These are phyloP conservation scores for Arenaria interpres DNA, from an alignment of 2,113 vertebrate species.

Conservation along the genomic window DNA sequence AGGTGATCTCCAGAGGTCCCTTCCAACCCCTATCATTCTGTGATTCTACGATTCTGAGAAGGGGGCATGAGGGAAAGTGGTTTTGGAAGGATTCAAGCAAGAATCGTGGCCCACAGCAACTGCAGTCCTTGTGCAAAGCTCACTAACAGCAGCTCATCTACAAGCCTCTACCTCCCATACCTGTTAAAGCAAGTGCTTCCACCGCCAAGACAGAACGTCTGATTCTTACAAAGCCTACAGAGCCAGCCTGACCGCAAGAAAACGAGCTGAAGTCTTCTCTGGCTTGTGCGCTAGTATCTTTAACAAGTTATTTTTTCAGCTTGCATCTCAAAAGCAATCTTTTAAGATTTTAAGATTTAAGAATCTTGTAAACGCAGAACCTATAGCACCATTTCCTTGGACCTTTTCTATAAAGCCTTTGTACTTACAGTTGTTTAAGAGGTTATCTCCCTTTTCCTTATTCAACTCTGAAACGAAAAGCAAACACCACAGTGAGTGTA, in stretches of 20 bases:
- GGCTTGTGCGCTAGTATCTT: not conserved
- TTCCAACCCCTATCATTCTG: not conserved
- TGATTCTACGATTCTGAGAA: not conserved
- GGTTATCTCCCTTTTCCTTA: constrained; percentile 64
- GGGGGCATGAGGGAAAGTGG: not conserved
- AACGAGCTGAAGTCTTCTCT: not conserved
- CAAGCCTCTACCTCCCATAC: not conserved
- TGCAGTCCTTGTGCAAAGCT: not conserved
- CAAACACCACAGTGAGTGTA: not conserved
- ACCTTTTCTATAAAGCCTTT: not conserved
- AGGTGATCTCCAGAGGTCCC: not conserved
- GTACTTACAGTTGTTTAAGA: constrained; percentile 77
- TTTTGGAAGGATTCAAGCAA: not conserved
- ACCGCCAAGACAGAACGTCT: not conserved
- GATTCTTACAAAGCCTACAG: not conserved
- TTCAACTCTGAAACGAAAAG: constrained; percentile 68
- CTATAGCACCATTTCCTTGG: not conserved
- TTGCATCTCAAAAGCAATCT: not conserved
- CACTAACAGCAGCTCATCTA: not conserved
- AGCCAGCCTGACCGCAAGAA: not conserved
- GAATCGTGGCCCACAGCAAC: not conserved
- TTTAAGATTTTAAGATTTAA: not conserved
- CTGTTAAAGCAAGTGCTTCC: not conserved
- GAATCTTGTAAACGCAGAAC: not conserved
- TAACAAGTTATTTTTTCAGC: not conserved